Conservation (phyloP, 2,888 invertebrate genomes). For the Drosophila paramelanica region DNA sequence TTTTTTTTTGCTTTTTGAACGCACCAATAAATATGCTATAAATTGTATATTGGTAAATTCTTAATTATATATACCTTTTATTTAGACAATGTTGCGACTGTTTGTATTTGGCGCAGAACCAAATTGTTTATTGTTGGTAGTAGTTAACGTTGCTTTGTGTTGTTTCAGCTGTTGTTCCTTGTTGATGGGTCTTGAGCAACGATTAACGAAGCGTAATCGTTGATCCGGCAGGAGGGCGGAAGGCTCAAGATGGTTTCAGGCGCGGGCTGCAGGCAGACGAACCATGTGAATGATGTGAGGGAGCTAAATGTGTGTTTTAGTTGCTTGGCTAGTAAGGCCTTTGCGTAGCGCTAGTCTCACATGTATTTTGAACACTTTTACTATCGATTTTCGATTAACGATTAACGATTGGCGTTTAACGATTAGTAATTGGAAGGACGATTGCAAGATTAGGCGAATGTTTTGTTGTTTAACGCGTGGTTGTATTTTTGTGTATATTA, state of each 20-base stretch:
- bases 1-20: no score
- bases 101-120: slow-evolving; percentile 15
- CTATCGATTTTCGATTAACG: slow-evolving; percentile 57
- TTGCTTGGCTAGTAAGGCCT: slow-evolving; percentile 64
- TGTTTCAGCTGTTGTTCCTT: slow-evolving; percentile 28
- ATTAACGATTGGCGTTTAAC: slow-evolving; percentile 33
- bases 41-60: not conserved
- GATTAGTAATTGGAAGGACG: not conserved
- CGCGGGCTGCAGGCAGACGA: slow-evolving; percentile 51
- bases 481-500: slow-evolving; percentile 44
- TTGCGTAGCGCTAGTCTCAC: slow-evolving; percentile 65
- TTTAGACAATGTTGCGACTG: slow-evolving; percentile 59
- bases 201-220: slow-evolving; percentile 35
- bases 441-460: not conserved
- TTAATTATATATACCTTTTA: slow-evolving; percentile 53
- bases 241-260: slow-evolving; percentile 51
- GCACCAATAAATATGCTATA: slow-evolving; percentile 38
- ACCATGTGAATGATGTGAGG: slow-evolving; percentile 57
- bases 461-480: slow-evolving; percentile 38
- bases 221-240: slow-evolving; percentile 52
- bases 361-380: slow-evolving; percentile 68
- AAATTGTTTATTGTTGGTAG: slow-evolving; percentile 11
- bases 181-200: slow-evolving; percentile 46
- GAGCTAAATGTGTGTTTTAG: slow-evolving; percentile 46
- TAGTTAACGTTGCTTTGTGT: slow-evolving; percentile 21